Base-by-base conservation (phyloP, 2,888 invertebrate genomes). In the Muscina levida region DNA sequence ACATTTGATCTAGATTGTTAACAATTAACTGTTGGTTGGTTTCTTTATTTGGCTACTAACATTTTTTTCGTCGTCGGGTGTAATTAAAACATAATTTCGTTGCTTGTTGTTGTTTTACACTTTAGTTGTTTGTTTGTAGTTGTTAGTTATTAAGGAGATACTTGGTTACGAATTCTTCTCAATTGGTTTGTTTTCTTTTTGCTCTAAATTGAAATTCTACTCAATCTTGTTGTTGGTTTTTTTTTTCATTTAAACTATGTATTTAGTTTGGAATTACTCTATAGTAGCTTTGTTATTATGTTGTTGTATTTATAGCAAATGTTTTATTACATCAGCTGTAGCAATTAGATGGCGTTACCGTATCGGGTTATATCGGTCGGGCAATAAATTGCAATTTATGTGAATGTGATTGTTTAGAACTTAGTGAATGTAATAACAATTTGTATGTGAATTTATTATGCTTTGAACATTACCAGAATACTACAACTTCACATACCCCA, bases 401-500 rank as follows among this genome's bases (percentile, higher is more conserved):
- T n/a, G n/a, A n/a, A n/a, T n/a, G n/a, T n/a, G n/a, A n/a, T n/a
- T n/a, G n/a, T n/a, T n/a, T n/a, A n/a, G n/a, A n/a, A n/a, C n/a
- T n/a, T n/a, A n/a, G n/a, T n/a, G n/a, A n/a, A n/a, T n/a, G n/a
- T n/a, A n/a, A n/a, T n/a, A n/a, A n/a, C n/a, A n/a, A n/a, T n/a
- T n/a, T n/a, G n/a, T n/a, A 44, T 17, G 6, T 13, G 22, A 57
- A 51, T 4, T n/a, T n/a, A n/a, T n/a, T n/a, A n/a, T n/a, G 3
- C 2, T 15, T 17, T 17, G 77, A 67, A 78, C 84, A 86, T 85
- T 85, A 82, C 82, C 68, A 57, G 65, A 37, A 84, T 86, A 83
- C 84, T 74, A 82, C 84, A 84, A 86, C 82, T 73, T 83, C 85
- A 84, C 84, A 85, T 85, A 86, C 88, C 86, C 85, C 86, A 87